These are phyloP conservation scores for Alectoris magna DNA, from an alignment of 2,797 vertebrate genomes.

Conservation along the genomic window DNA sequence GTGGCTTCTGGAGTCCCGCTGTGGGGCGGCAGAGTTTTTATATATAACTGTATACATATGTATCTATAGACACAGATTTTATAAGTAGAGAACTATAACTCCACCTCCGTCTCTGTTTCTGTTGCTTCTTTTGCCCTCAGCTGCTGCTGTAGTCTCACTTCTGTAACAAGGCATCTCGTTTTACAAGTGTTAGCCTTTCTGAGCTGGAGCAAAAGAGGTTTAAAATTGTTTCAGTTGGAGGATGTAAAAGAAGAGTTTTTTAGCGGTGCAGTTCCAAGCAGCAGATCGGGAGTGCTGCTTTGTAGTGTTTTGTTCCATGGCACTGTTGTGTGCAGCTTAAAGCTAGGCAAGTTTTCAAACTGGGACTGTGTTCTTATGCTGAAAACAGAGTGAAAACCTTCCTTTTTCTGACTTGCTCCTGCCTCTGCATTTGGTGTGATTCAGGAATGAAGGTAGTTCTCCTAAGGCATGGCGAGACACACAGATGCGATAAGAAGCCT, in stretches of 20 bases:
- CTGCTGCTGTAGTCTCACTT: rapidly evolving
- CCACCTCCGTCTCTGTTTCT: background rate
- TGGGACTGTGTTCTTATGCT: background rate
- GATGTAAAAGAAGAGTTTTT: background rate
- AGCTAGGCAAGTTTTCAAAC: background rate
- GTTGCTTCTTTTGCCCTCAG: background rate
- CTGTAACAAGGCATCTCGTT: rapidly evolving
- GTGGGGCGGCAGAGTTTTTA: background rate
- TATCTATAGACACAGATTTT: background rate
- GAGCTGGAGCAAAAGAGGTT: background rate
- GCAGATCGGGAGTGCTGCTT: background rate
- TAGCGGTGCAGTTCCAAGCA: background rate
- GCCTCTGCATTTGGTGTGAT: background rate
- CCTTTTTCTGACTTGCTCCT: background rate
- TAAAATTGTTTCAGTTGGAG: rapidly evolving
- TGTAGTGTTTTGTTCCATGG: rapidly evolving
- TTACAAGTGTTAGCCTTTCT: background rate
- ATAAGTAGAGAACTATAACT: background rate
- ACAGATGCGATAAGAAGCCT: background rate
- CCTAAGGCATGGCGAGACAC: background rate
- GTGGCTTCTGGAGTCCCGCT: background rate
- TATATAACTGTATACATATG: background rate
- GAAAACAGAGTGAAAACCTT: background rate
- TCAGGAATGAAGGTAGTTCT: background rate
- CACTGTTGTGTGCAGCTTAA: too few species aligned